Base-by-base conservation (phyloP, 1,140 invertebrate genomes). In the Mizuhopecten yessoensis region DNA sequence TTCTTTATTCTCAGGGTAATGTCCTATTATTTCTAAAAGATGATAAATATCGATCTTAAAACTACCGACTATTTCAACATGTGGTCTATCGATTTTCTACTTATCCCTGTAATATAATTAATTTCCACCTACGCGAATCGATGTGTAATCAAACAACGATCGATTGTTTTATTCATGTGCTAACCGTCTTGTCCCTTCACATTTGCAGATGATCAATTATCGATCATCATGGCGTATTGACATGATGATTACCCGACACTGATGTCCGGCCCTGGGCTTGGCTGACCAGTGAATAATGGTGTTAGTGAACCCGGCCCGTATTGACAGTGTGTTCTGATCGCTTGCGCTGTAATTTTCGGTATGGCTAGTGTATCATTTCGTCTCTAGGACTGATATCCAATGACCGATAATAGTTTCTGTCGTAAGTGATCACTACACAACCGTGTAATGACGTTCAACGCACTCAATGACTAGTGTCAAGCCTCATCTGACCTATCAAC, bases 41-140 rank as follows among this genome's bases (percentile, higher is more conserved):
- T 75, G 57, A 75, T 75, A 75, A 75, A 75, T 75, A 75, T 75
- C 57, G 57, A 75, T 75, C 57, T 75, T 45, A 75, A 75, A n/a
- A 23, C 57, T 17, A 23, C 17, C 1, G 23, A 29, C 23, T 75
- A 75, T 75, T 75, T 75, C n/a, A 75, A 75, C 57, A 75, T 17
- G 29, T n/a, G n/a, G 57, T 75, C 57, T 29, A 75, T 75, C 57
- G 57, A 75, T 75, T 75, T n/a, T 75, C 5, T 75, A n/a, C 29
- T 29, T 75, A 75, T n/a, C 57, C 57, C 23, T 29, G 57, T 3
- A 75, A 75, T 5, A 29, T 75, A 75, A 75, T 75, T 75, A 75
- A 75, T 75, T 75, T 75, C 57, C 57, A 75, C 57, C 57, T 75
- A 29, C 57, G 57, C 57, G n/a, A 29, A 75, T 75, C 57, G 23